Evolutionary conservation across 2,888 invertebrate species (phyloP).

Genomic region (Chrysodeixis includens): DNA sequence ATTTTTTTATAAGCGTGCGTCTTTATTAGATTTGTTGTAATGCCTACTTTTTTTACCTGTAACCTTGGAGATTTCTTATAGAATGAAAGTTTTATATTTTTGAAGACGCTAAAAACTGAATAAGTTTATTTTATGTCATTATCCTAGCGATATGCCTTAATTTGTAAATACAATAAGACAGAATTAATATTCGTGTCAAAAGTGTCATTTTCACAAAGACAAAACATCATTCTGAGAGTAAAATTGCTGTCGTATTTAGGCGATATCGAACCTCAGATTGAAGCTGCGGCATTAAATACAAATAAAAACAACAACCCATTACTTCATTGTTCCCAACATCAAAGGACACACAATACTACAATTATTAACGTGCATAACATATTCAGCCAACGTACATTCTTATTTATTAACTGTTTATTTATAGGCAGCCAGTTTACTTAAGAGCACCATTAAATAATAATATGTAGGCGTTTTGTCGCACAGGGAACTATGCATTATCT

Average conservation of each 20-base stretch:
- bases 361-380: not conserved
- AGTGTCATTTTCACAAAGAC: no score
- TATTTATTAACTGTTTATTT: not conserved
- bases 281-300: no score
- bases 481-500: conserved; percentile 3
- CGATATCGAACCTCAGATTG: no score
- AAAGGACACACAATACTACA: not conserved
- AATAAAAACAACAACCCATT: no score
- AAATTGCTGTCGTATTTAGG: no score
- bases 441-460: not conserved
- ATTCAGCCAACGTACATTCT: not conserved
- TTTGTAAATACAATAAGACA: no score
- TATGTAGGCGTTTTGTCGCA: not conserved
- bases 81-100: no score
- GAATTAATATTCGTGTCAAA: no score
- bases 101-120: no score
- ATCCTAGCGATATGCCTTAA: no score
- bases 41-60: not conserved
- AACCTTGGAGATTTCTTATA: not conserved
- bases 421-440: not conserved
- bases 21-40: not conserved
- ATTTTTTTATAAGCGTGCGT: conserved; percentile 14
- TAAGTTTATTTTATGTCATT: no score
- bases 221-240: no score
- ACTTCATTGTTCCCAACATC: not conserved